Base-by-base conservation (phyloP, 2,888 invertebrate species). In the Thymelicus sylvestris region DNA sequence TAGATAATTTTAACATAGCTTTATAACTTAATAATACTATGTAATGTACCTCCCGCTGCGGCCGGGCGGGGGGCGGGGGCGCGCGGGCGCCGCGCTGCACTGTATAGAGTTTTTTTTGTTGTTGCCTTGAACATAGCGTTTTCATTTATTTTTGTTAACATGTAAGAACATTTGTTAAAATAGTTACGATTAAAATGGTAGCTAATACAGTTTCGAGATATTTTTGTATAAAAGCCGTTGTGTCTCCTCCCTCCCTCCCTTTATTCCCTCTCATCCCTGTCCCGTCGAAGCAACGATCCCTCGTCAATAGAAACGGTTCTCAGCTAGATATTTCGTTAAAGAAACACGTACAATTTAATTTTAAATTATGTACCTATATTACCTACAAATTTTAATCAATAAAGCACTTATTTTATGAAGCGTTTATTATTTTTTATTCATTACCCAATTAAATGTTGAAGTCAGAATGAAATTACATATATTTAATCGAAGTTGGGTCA, bases 331-430 rank as follows among this genome's bases (percentile, higher is more conserved):
- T 83, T 83, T 84, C 84, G 83, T 86, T 83, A 84, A 83, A 80
- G 82, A 80, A 82, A 83, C 84, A 82, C 84, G 82, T 88, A 87
- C 84, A 83, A 83, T 84, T 83, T 82, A 79, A 83, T 86, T 83
- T 82, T 81, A 85, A 85, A 86, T 86, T 84, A 85, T 86, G 86
- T 89, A 87, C 83, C 82, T 85, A 82, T 85, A 81, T 79, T 83
- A 87, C 83, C 85, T 86, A 88, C 85, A 86, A 89, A 88, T 88
- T 84, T 87, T 87, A 90, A 91, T 91, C 89, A 92, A 90, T 91
- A 91, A 92, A 92, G 89, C 92, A 93, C 92, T 91, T 92, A 92
- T 91, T 93, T 92, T 92, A 91, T 86, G 90, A 90, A 89, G 83
- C 86, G 90, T 90, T 89, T 83, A 83, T 79, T 78, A 44, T 78